phyloP scores from a whole-genome alignment of 2,113 vertebrate species.

The Zosterops borbonicus region DNA sequence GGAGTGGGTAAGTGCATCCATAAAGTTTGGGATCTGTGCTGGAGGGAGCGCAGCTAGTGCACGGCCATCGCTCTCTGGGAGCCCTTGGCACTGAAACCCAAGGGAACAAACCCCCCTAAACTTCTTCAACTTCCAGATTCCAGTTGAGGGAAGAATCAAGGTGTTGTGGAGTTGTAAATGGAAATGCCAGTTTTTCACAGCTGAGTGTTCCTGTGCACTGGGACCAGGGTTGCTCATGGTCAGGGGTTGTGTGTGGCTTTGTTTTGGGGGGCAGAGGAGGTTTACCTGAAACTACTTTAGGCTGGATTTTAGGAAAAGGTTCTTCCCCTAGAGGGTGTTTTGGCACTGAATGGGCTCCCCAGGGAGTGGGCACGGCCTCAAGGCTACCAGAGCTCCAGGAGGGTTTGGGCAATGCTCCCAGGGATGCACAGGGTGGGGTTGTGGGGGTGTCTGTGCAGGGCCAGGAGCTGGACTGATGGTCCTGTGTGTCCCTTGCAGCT shows the following conservation, averaged over 20 bases:
- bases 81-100: accelerated
- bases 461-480: neutral
- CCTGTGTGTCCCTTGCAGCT: neutral
- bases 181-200: neutral
- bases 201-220: accelerated
- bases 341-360: neutral
- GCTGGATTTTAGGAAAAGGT: neutral
- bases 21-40: neutral
- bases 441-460: neutral
- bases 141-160: neutral
- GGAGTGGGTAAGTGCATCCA: neutral
- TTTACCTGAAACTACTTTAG: neutral
- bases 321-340: neutral
- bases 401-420: accelerated
- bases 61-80: accelerated
- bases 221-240: accelerated
- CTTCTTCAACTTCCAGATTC: neutral
- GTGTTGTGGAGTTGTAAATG: neutral
- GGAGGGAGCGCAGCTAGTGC: neutral
- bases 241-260: accelerated
- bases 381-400: neutral
- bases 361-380: accelerated
- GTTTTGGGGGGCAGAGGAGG: no score
- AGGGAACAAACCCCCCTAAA: neutral
- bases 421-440: neutral